Evolutionary conservation across 2,888 invertebrate species (phyloP).

Genomic region (Troilus luridus): DNA sequence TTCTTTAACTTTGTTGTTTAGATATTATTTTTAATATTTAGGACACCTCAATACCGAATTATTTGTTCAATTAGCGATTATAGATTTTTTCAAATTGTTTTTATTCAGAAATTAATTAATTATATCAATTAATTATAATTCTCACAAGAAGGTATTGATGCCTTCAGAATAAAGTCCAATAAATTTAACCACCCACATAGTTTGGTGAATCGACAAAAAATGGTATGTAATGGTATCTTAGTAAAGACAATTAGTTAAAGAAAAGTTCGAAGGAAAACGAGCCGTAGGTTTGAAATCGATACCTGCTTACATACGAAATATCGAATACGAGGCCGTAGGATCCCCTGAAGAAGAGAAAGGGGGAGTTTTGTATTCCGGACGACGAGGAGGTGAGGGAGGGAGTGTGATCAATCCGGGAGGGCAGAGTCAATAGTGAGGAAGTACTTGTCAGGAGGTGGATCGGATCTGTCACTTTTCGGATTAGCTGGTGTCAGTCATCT

Average conservation of each 20-base stretch:
- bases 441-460: slow-evolving; percentile 11
- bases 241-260: neutral
- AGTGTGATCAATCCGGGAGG: slow-evolving; percentile 13
- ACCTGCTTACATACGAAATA: neutral
- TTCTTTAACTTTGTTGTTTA: no score
- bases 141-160: no score
- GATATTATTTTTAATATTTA: no score
- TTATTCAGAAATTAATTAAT: no score
- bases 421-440: slow-evolving; percentile 31
- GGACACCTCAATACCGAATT: no score
- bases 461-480: neutral
- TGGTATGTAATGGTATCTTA: no score
- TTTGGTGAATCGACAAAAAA: no score
- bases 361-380: slow-evolving; percentile 36
- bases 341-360: neutral
- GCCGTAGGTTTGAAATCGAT: neutral
- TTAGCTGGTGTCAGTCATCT: neutral
- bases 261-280: neutral
- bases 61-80: no score
- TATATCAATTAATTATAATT: no score
- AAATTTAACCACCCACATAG: no score
- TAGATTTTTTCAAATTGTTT: no score
- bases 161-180: no score
- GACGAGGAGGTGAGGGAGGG: neutral
- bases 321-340: slow-evolving; percentile 13